phyloP scores from a whole-genome alignment of 2,113 vertebrate species.

The Opisthocomus hoazin region DNA sequence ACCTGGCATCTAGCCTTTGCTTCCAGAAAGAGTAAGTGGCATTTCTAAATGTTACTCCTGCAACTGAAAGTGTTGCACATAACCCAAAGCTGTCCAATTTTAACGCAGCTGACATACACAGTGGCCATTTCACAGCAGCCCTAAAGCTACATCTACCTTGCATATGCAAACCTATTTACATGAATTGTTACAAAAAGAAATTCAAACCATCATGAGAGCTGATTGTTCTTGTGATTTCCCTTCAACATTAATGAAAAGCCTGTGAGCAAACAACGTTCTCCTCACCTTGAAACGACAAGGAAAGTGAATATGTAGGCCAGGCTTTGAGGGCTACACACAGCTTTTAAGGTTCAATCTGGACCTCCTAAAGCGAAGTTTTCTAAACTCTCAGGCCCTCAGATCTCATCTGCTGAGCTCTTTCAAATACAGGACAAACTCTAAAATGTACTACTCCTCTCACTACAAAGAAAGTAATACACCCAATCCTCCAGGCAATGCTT shows the following conservation, averaged over 20 bases:
- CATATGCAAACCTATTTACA: neutral
- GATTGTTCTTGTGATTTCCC: neutral
- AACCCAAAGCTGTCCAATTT: neutral
- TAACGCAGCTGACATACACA: neutral
- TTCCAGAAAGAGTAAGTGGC: neutral
- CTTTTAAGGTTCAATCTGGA: neutral
- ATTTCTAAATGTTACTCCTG: neutral
- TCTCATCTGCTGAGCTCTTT: neutral
- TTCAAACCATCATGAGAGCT: neutral
- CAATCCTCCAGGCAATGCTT: constrained; percentile 16
- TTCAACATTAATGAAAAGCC: constrained; percentile 18
- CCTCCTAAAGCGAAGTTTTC: constrained; percentile 19
- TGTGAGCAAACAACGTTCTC: neutral
- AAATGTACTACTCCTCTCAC: neutral
- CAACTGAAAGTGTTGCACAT: neutral
- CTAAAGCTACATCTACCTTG: constrained; percentile 3
- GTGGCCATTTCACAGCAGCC: neutral
- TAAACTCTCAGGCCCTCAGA: neutral
- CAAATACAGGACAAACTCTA: neutral
- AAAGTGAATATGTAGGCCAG: neutral
- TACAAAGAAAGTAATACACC: constrained; percentile 1
- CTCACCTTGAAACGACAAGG: constrained; percentile 29
- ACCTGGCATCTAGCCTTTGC: neutral
- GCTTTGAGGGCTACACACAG: neutral
- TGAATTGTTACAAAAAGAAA: neutral